Base-by-base conservation (phyloP, 1,140 invertebrate species). In the Mycetomoellerius zeteki region DNA sequence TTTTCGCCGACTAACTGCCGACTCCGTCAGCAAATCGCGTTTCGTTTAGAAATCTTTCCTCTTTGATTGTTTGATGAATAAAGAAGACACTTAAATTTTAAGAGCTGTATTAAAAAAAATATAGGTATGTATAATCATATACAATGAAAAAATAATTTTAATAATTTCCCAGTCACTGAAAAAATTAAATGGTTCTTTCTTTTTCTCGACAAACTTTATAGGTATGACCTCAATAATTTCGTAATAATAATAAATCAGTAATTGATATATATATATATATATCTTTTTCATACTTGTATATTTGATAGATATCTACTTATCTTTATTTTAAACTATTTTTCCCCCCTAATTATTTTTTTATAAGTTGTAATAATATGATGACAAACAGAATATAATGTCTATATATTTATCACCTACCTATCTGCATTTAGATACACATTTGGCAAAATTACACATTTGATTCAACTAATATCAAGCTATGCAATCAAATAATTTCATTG, bases 1-100 rank as follows among this genome's bases (percentile, higher is more conserved):
- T 87, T 90, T 87, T 89, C 71, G 75, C 60, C 82, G 81, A 76
- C 86, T 76, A 43, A 81, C 78, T 64, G 50, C 50, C 67, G 37
- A 73, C 67, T 52, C 54, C 80, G 37, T 82, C 80, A 60, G 67
- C 27, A 37, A 33, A 47, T 72, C 52, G 80, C 8, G 8, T 43
- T 43, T 43, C 33, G 5, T 56, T 81, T 81, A 21, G 21, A 82
- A 54, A 73, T 80, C 27, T 33, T 43, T 47, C 12, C 19, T 52
- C 60, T 56, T 56, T 50, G 21, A 80, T 21, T 43, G 19, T 56
- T 58, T 12, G 19, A 72, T 16, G 1, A 67, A 16, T 47, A 7
- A 27, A 33, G 50, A 56, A n/a, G n/a, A 27, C 16, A 58, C 58
- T 81, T 30, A 72, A 27, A 33, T 43, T 0, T 47, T 52, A n/a